Conservation (phyloP, 2,113 vertebrate genomes). For the Gadus macrocephalus region DNA sequence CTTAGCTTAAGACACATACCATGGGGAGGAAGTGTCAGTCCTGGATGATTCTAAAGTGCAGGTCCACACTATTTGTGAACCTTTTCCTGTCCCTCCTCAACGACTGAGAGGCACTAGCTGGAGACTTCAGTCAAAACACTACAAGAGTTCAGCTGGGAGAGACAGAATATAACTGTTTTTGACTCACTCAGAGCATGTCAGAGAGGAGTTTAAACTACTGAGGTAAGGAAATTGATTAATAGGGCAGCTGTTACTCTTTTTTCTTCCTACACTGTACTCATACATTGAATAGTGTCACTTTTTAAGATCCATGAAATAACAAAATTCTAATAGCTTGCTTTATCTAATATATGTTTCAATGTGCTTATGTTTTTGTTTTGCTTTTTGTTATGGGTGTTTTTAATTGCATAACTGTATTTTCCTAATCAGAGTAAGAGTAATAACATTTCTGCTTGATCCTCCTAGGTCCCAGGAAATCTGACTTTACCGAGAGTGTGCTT, state of each 20-base stretch:
- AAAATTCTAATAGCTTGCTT: too few species aligned
- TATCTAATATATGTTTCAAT: too few species aligned
- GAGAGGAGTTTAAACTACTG: slow-evolving; percentile 11
- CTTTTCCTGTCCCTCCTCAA: slow-evolving; percentile 56
- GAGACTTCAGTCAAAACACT: slow-evolving; percentile 42
- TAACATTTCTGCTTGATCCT: slow-evolving; percentile 23
- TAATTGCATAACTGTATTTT: neutral
- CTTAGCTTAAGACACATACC: slow-evolving; percentile 49
- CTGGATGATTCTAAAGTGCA: slow-evolving; percentile 37
- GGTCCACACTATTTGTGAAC: slow-evolving; percentile 47
- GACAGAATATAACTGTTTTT: slow-evolving; percentile 22
- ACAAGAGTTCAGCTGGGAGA: neutral
- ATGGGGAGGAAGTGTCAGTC: slow-evolving; percentile 46
- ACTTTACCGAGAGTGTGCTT: slow-evolving; percentile 70
- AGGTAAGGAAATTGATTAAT: slow-evolving; percentile 44
- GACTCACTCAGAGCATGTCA: slow-evolving; percentile 9
- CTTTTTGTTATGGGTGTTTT: too few species aligned
- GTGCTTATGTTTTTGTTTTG: too few species aligned
- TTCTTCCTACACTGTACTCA: too few species aligned
- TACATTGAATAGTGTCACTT: too few species aligned
- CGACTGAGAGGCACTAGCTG: slow-evolving; percentile 41
- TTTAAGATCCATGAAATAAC: too few species aligned
- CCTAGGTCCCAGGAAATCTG: slow-evolving; percentile 72
- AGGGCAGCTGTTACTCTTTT: too few species aligned
- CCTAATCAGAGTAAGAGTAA: neutral